Conservation (phyloP, 2,888 invertebrate species). For the Drosophila anceps region DNA sequence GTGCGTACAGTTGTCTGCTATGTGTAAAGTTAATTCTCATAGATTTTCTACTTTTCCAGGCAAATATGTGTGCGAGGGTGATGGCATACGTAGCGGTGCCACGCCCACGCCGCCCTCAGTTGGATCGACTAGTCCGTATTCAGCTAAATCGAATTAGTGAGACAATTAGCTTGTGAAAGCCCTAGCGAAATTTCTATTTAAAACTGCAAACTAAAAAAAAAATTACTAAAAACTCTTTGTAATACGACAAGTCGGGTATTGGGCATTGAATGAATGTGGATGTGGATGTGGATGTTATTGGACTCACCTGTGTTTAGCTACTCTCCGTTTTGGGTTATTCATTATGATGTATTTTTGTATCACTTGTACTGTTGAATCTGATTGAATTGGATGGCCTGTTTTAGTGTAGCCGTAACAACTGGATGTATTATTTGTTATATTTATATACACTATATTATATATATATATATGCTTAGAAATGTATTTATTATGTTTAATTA, state of each 20-base stretch:
- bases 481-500: slow-evolving; percentile 77
- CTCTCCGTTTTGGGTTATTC: slow-evolving; percentile 52
- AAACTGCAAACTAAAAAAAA: slow-evolving; percentile 18
- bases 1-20: slow-evolving; percentile 85
- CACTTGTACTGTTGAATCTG: slow-evolving; percentile 66
- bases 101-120: slow-evolving; percentile 85
- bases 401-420: slow-evolving; percentile 48
- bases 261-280: slow-evolving; percentile 1
- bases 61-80: slow-evolving; percentile 94
- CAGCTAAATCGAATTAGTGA: slow-evolving; percentile 81
- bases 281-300: slow-evolving; percentile 20
- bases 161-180: slow-evolving; percentile 43
- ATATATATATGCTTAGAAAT: slow-evolving; percentile 58
- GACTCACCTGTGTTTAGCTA: slow-evolving; percentile 41
- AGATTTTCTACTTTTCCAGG: slow-evolving; percentile 84
- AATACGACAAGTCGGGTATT: slow-evolving; percentile 16
- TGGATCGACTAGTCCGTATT: slow-evolving; percentile 85
- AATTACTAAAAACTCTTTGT: slow-evolving; percentile 27
- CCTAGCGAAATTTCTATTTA: slow-evolving; percentile 54
- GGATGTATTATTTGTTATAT: slow-evolving; percentile 76
- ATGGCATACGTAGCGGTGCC: slow-evolving; percentile 86
- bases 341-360: slow-evolving; percentile 72
- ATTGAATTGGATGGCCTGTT: slow-evolving; percentile 27
- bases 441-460: slow-evolving; percentile 42
- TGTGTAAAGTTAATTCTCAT: background rate